Evolutionary conservation across 2,888 invertebrate genomes (phyloP).

Genomic region (Euclidia mi): DNA sequence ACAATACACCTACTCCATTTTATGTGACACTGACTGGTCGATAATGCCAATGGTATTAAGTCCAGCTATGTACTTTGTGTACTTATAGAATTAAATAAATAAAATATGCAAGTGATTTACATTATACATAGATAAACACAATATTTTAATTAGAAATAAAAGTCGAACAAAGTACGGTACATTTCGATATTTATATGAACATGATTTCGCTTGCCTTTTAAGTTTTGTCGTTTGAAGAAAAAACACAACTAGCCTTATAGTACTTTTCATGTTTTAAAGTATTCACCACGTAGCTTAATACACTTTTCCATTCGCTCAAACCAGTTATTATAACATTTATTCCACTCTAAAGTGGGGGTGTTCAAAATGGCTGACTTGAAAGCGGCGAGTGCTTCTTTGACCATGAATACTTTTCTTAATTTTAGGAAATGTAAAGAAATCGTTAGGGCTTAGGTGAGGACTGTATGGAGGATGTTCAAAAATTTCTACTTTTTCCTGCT

Average conservation of each 20-base stretch:
- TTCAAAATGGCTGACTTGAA: slow-evolving; percentile 39
- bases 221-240: slow-evolving; percentile 21
- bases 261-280: no score
- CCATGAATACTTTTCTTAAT: slow-evolving; percentile 28
- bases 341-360: slow-evolving; percentile 22
- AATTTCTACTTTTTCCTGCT: slow-evolving; percentile 2
- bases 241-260: slow-evolving; percentile 17
- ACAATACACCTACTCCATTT: no score
- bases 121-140: no score
- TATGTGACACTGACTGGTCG: no score
- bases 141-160: no score
- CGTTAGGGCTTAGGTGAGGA: slow-evolving; percentile 40
- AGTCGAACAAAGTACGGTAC: no score
- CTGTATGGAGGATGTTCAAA: slow-evolving; percentile 42
- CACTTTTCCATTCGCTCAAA: slow-evolving; percentile 33
- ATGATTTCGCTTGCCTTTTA: slow-evolving; percentile 8
- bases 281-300: slow-evolving; percentile 27
- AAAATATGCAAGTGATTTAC: no score
- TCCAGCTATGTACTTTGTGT: no score
- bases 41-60: no score
- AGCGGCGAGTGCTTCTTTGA: slow-evolving; percentile 34
- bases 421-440: slow-evolving; percentile 20
- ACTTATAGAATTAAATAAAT: no score
- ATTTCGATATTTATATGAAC: no score
- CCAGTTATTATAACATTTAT: slow-evolving; percentile 30